These are phyloP conservation scores for Campoplex nolae DNA, from an alignment of 2,888 invertebrate genomes.

Conservation along the genomic window DNA sequence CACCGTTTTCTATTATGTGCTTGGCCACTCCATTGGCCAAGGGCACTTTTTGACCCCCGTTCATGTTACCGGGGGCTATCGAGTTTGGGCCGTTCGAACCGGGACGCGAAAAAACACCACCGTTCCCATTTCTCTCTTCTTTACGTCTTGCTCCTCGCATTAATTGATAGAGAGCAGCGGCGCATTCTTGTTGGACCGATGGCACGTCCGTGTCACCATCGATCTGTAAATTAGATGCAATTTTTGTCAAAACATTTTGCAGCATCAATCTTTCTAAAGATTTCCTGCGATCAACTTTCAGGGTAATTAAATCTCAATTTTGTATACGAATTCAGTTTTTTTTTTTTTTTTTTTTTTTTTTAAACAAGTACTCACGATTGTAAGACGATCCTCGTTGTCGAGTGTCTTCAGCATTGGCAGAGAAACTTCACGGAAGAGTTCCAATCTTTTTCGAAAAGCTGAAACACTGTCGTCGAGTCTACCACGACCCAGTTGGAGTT, in stretches of 20 bases:
- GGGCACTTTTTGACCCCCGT: constrained; percentile 76
- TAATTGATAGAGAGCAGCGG: constrained; percentile 89
- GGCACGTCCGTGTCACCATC: constrained; percentile 94
- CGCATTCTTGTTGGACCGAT: constrained; percentile 92
- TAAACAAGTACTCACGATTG: constrained; percentile 89
- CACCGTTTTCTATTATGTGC: constrained; percentile 76
- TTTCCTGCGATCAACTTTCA: too few relatives aligned
- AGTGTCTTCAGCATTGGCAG: constrained; percentile 95
- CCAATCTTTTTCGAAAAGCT: constrained; percentile 93
- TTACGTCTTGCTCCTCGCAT: constrained; percentile 85
- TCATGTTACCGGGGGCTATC: constrained; percentile 75
- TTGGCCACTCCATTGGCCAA: constrained; percentile 84
- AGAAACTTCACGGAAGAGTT: constrained; percentile 94
- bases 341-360: too few relatives aligned
- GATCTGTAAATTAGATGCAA: constrained; percentile 86
- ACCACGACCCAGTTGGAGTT: constrained; percentile 93
- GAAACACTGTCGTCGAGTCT: constrained; percentile 94
- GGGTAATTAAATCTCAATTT: background rate
- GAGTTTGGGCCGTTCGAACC: constrained; percentile 67
- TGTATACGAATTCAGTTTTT: background rate
- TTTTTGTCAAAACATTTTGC: background rate
- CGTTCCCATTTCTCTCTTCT: constrained; percentile 71
- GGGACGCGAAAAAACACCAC: constrained; percentile 69
- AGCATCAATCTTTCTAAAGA: too few relatives aligned
- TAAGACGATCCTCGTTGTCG: constrained; percentile 92